A percentile compares a stretch with the other conserved stretches of the same genome.
phyloP scores from a whole-genome alignment of 2,888 invertebrate species.

The Watsonalla binaria region DNA sequence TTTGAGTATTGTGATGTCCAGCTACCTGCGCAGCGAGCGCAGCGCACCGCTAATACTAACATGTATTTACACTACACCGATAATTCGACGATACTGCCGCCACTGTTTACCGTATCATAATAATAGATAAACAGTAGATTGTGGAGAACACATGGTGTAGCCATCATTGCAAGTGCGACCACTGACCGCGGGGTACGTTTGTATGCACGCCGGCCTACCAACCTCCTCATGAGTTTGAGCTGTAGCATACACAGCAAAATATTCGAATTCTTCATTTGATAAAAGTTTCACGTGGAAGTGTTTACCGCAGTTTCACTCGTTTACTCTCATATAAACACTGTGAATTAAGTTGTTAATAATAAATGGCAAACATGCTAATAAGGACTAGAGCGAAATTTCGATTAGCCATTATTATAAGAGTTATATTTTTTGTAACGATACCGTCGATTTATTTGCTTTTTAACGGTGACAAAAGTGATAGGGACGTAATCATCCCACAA shows the following conservation, averaged over 20 bases:
- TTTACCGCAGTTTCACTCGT: background rate
- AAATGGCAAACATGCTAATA: slow-evolving; percentile 69
- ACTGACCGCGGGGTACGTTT: slow-evolving; percentile 32
- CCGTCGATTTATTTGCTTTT: slow-evolving; percentile 47
- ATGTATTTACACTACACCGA: slow-evolving; percentile 34
- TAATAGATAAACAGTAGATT: slow-evolving; percentile 51
- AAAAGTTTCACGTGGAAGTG: slow-evolving; percentile 17
- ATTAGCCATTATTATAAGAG: slow-evolving; percentile 46
- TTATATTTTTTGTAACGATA: slow-evolving; percentile 52
- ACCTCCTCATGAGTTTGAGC: slow-evolving; percentile 49
- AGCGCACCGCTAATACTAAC: slow-evolving; percentile 4
- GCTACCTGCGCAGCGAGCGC: slow-evolving; percentile 9
- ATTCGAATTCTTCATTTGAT: slow-evolving; percentile 69
- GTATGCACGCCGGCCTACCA: slow-evolving; percentile 23
- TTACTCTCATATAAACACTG: slow-evolving; percentile 21
- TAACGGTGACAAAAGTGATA: slow-evolving; percentile 8
- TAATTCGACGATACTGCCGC: slow-evolving; percentile 23
- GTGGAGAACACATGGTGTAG: slow-evolving; percentile 32
- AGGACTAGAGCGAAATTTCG: slow-evolving; percentile 62
- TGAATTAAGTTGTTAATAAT: slow-evolving; percentile 23
- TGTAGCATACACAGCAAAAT: slow-evolving; percentile 51
- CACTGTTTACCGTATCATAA: slow-evolving; percentile 31
- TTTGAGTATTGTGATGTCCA: background rate
- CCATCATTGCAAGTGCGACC: slow-evolving; percentile 18
- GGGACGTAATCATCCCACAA: slow-evolving; percentile 6